These are phyloP conservation scores for Verasper variegatus DNA, from an alignment of 2,113 vertebrate genomes.

Conservation along the genomic window DNA sequence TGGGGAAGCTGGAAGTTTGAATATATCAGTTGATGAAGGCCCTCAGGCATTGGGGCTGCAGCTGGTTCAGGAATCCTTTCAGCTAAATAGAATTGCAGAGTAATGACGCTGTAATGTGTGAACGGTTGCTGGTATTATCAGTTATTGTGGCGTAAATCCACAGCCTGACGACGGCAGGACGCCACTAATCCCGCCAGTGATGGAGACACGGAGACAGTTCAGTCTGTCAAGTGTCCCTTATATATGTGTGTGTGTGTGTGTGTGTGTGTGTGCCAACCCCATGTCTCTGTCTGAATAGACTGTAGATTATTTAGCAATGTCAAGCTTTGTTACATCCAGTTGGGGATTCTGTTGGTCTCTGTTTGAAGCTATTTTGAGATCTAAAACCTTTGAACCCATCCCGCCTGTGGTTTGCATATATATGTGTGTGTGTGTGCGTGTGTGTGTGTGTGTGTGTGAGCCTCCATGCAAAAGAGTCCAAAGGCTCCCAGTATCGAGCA, in stretches of 20 bases:
- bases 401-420: conserved; percentile 9
- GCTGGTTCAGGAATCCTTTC: background rate
- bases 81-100: conserved; percentile 41
- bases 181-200: conserved; percentile 50
- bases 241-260: conserved; percentile 13
- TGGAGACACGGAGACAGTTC: conserved; percentile 26
- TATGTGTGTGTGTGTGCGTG: background rate
- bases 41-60: background rate
- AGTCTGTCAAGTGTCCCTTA: conserved; percentile 27
- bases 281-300: conserved; percentile 14
- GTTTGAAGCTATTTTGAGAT: conserved; percentile 48
- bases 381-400: conserved; percentile 21
- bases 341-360: conserved; percentile 26
- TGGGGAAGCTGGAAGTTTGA: background rate
- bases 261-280: conserved; percentile 5
- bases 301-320: conserved; percentile 46
- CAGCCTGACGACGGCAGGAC: conserved; percentile 21
- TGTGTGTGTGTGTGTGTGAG: background rate
- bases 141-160: conserved; percentile 64
- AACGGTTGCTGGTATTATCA: conserved; percentile 60
- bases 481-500: background rate
- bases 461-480: background rate
- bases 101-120: conserved; percentile 52
- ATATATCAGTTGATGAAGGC: too few species aligned
- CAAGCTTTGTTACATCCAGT: conserved; percentile 39